Evolutionary conservation across 2,888 invertebrate species (phyloP).

Genomic region (Sipha maydis): DNA sequence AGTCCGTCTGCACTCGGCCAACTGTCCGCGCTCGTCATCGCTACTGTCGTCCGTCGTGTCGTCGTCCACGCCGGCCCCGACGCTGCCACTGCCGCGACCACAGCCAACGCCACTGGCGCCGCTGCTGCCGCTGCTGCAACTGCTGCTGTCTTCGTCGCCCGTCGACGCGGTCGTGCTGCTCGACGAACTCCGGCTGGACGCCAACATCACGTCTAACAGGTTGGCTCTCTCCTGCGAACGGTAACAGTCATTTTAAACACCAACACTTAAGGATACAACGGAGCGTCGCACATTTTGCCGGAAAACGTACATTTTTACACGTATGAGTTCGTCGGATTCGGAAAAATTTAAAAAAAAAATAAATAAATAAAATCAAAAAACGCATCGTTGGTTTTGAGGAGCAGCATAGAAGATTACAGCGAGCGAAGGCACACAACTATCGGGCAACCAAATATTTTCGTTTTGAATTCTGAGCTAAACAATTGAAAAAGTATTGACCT

Average conservation of each 20-base stretch:
- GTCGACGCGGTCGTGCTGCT: slow-evolving; percentile 51
- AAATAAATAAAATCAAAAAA: no score
- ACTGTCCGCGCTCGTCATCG: slow-evolving; percentile 66
- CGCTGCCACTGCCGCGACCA: not conserved
- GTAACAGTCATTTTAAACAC: not conserved
- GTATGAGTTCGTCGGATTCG: no score
- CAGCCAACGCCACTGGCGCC: not conserved
- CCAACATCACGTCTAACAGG: slow-evolving; percentile 81
- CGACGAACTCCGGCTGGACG: slow-evolving; percentile 77
- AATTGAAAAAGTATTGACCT: no score
- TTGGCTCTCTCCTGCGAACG: slow-evolving; percentile 77
- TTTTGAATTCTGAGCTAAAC: no score
- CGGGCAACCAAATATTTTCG: no score
- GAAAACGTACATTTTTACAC: no score
- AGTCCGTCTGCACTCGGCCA: not conserved
- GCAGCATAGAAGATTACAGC: no score
- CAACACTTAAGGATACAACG: not conserved
- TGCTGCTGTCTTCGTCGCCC: slow-evolving; percentile 28
- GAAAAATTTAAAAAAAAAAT: no score
- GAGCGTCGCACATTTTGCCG: no score
- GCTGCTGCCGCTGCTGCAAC: not conserved
- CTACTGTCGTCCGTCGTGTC: slow-evolving; percentile 71
- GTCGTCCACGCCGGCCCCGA: not conserved
- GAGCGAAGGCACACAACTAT: no score
- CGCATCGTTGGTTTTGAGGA: no score